Evolutionary conservation across 35 echinoderm and acorn worm species (phyloP).

Genomic region (Ptychodera flava): DNA sequence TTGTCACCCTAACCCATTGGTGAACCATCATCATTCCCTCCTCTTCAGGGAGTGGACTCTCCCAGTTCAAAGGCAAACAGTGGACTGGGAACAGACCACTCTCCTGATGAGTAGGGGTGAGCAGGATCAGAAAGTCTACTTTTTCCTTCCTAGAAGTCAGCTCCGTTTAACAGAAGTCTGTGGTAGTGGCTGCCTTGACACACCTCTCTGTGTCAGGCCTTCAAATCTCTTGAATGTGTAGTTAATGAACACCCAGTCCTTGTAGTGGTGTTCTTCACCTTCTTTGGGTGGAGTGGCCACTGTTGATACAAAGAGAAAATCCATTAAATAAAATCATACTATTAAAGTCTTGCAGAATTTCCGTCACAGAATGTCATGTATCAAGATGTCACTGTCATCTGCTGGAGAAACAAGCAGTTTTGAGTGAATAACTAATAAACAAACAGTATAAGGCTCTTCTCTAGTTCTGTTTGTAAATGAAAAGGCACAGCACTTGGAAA

Average conservation of each 20-base stretch:
- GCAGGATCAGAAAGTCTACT: not conserved
- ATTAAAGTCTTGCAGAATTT: not conserved
- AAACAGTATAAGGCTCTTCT: too few relatives aligned
- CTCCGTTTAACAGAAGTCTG: not conserved
- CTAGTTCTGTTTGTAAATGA: too few relatives aligned
- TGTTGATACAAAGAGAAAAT: constrained; percentile 39
- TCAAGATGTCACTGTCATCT: too few relatives aligned
- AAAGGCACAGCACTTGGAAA: too few relatives aligned
- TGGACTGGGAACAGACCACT: not conserved
- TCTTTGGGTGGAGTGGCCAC: constrained; percentile 78
- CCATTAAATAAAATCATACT: not conserved
- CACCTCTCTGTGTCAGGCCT: constrained; percentile 86
- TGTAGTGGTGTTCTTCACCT: constrained; percentile 77
- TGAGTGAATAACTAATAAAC: too few relatives aligned
- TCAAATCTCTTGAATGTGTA: constrained; percentile 99
- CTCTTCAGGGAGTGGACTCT: not conserved
- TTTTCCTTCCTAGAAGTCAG: not conserved
- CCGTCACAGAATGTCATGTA: too few relatives aligned
- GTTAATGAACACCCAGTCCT: constrained; percentile 99
- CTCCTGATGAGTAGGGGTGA: not conserved
- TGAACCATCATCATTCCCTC: not conserved
- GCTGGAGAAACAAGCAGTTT: too few relatives aligned
- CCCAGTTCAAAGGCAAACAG: not conserved
- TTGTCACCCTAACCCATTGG: too few relatives aligned
- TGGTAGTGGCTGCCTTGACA: constrained; percentile 12